Percentiles rank a stretch among this genome's conserved stretches.
phyloP scores from a whole-genome alignment of 2,888 invertebrate species.

The Drosophila falleni region DNA sequence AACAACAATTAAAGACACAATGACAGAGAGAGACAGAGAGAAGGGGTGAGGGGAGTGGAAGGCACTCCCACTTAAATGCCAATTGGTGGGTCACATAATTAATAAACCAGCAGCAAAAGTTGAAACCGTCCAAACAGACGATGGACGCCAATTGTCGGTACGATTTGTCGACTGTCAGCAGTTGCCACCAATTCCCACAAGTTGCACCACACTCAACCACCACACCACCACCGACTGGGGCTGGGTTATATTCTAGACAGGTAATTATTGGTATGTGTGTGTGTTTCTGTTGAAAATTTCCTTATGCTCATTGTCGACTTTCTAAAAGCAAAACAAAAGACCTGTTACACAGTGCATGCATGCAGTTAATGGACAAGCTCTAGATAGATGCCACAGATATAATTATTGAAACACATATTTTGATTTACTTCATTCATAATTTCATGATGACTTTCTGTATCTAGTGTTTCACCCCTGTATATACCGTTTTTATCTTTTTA shows the following conservation, averaged over 20 bases:
- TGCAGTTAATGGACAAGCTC: slow-evolving; percentile 17
- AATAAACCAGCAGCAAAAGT: slow-evolving; percentile 38
- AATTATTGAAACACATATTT: neutral
- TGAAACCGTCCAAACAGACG: slow-evolving; percentile 6
- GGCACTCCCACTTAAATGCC: neutral
- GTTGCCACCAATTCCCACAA: slow-evolving; percentile 55
- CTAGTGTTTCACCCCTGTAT: too few species aligned
- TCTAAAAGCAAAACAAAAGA: slow-evolving; percentile 35
- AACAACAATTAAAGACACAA: neutral
- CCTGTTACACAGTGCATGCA: slow-evolving; percentile 18
- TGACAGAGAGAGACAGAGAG: neutral
- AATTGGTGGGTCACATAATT: slow-evolving; percentile 48
- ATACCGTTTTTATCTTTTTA: neutral
- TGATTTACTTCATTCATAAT: neutral
- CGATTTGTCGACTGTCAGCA: slow-evolving; percentile 28
- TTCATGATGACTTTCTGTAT: neutral
- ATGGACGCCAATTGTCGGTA: slow-evolving; percentile 1
- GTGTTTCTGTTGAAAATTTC: slow-evolving; percentile 14
- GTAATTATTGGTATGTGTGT: slow-evolving; percentile 37
- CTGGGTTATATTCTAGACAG: slow-evolving; percentile 14
- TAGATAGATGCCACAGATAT: neutral
- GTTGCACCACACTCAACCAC: slow-evolving; percentile 5
- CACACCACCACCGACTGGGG: neutral
- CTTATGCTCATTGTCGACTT: slow-evolving; percentile 44
- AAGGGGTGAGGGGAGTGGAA: too few species aligned